Conservation (phyloP, 2,113 vertebrate genomes). For the chimpanzee (Pan troglodytes) region NHGRI_mPanTro3-v2.1_pri NC_072403.2:34488001-34488500, state of each 20-base stretch:
- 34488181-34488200: not conserved
- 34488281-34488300: not conserved
- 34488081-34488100: not conserved
- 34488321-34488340: not conserved
- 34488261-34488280: not conserved
- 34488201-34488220: not conserved
- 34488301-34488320: not conserved
- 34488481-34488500: conserved; percentile 79
- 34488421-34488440: fast-evolving
- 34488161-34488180: not conserved
- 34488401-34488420: not conserved
- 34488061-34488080: not conserved
- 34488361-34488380: not conserved
- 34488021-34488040: not conserved
- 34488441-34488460: not conserved
- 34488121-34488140: not conserved
- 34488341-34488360: not conserved
- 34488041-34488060: not conserved
- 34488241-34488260: not conserved
- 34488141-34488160: not conserved
- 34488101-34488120: not conserved
- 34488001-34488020: not conserved
- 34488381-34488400: not conserved
- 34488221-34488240: not conserved
- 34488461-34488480: not conserved